Base-by-base conservation (phyloP, 2,888 invertebrate genomes). In the Apodemia hepburni region DNA sequence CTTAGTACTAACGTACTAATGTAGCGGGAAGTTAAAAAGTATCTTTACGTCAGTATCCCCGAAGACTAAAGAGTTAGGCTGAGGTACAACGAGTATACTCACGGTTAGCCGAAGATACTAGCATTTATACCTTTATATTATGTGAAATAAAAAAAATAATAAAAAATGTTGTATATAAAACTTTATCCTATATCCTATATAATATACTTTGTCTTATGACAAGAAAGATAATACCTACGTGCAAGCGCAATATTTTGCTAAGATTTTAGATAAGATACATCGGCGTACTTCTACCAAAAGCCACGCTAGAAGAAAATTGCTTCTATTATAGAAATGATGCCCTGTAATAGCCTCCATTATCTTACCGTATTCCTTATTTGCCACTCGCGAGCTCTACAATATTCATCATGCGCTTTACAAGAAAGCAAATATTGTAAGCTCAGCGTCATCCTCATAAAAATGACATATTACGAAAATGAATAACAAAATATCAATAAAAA, bases 271-370 rank as follows among this genome's bases (percentile, higher is more conserved):
- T 54, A 54, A 54, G 27, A 15, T 27, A 54, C 12, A 27, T 54
- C 54, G 27, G 27, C 2, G 22, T 54, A 54, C 7, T 54, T 18
- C 17, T 8, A 8, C 15, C 12, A 27, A 22, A 27, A 54, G 59
- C 54, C 35, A 51, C 61, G 68, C 73, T 71, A 18, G 49, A n/a
- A 49, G 60, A 60, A 77, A 81, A 84, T 80, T 82, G 74, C 78
- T 66, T 73, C 76, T 75, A 81, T 81, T 82, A 80, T 66, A 76
- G 75, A 72, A 78, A 79, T 78, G 78, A 77, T 78, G 75, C 77
- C 65, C 69, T 69, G 73, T 82, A 83, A 84, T 80, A 70, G 72
- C 71, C 49, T 67, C 70, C 64, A 80, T 82, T 79, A 82, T 72
- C 71, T 70, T 66, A 22, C n/a, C 29, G 47, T 47, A 47, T 45